Base-by-base conservation (phyloP, 1,140 invertebrate genomes). In the Lanistes nyassanus region DNA sequence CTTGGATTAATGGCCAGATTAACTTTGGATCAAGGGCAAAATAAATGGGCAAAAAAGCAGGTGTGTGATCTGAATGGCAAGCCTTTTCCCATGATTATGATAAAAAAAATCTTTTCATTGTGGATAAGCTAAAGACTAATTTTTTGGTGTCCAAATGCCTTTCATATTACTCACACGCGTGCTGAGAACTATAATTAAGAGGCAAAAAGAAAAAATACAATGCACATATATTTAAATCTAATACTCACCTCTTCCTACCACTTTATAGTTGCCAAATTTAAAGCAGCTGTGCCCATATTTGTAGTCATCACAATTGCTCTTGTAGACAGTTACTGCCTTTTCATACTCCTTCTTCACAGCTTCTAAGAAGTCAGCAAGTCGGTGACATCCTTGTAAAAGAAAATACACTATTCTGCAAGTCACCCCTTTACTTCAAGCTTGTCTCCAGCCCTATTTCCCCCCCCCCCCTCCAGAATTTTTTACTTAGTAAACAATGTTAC, bases 331-430 rank as follows among this genome's bases (percentile, higher is more conserved):
- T 0, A 90, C 92, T 0, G 96, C 95, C 86, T 94, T 94, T 55
- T 93, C 91, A 76, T 90, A 93, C 82, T 98, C 94, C 83, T 93
- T 93, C 81, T 94, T 94, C 1, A 97, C 92, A 0, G 92, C 91
- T 87, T 97, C 95, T 39, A 95, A 90, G 88, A 94, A 98, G 89
- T 97, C 95, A 0, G 93, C 96, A 3, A 98, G 89, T 58, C 97
- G 88, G 89, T 97, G 96, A 87, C 96, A 98, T n/a, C 94, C 95
- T 96, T 47, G 42, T 16, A 47, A 6, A 9, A 47, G 4, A 36
- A 31, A 36, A 66, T 11, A 66, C 37, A 34, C 21, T 62, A 26
- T 62, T 9, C 29, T 70, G 23, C 36, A 51, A 51, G 13, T 21
- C 21, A 51, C 26, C 39, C 5, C 19, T 53, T 70, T 5, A 51